phyloP scores from a whole-genome alignment of 2,888 invertebrate genomes.

The Euzophera pinguis region DNA sequence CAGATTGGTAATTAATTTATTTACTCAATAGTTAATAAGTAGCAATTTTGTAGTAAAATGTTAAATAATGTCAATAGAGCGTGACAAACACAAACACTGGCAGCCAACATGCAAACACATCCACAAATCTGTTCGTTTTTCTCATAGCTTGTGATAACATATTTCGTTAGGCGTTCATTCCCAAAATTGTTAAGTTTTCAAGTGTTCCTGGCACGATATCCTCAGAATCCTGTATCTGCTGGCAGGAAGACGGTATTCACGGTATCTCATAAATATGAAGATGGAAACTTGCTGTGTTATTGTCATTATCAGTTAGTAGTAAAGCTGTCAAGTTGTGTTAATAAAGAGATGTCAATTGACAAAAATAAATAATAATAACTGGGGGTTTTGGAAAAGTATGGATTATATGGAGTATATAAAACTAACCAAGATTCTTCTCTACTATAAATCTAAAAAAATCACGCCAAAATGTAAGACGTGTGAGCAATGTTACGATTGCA shows the following conservation, averaged over 20 bases:
- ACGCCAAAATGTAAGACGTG: slow-evolving; percentile 75
- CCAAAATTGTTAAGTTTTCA: slow-evolving; percentile 57
- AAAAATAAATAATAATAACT: neutral
- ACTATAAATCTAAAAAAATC: slow-evolving; percentile 37
- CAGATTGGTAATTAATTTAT: neutral
- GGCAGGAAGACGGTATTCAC: slow-evolving; percentile 78
- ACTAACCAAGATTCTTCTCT: slow-evolving; percentile 23
- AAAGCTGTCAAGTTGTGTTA: slow-evolving; percentile 33
- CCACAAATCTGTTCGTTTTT: slow-evolving; percentile 53
- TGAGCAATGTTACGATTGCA: slow-evolving; percentile 46
- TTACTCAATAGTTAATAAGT: neutral
- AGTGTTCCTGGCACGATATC: slow-evolving; percentile 53
- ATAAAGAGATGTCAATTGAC: neutral
- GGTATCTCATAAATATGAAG: slow-evolving; percentile 44
- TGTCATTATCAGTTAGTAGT: slow-evolving; percentile 32
- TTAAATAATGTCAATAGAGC: slow-evolving; percentile 29
- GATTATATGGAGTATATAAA: neutral
- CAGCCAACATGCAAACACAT: slow-evolving; percentile 76
- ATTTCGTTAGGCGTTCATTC: slow-evolving; percentile 72
- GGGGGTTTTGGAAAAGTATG: neutral
- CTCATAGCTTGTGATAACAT: slow-evolving; percentile 52
- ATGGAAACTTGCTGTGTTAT: slow-evolving; percentile 32
- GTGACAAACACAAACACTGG: slow-evolving; percentile 66
- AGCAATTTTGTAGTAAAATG: slow-evolving; percentile 6
- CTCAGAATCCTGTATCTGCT: slow-evolving; percentile 42